These are phyloP conservation scores for Heteromormyrus szaboi DNA, from an alignment of 2,797 vertebrate genomes.

Conservation along the genomic window DNA sequence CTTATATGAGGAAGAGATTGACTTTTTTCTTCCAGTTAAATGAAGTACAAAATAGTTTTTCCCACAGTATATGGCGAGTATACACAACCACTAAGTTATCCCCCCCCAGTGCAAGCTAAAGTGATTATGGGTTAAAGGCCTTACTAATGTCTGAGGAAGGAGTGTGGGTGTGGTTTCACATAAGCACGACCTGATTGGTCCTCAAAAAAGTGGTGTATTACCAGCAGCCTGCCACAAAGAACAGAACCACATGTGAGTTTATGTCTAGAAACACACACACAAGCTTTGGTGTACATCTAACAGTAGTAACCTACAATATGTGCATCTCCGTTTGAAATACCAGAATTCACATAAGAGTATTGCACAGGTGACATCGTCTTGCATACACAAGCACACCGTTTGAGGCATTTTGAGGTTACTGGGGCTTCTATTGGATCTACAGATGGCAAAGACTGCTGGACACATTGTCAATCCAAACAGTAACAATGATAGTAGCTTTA, in stretches of 20 bases:
- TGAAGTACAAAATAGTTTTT: slow-evolving; percentile 4
- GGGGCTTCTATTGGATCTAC: neutral
- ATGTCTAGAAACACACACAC: slow-evolving; percentile 1
- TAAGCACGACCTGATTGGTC: neutral
- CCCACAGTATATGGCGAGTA: slow-evolving; percentile 10
- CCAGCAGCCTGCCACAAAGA: neutral
- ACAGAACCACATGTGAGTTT: neutral
- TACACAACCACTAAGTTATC: neutral
- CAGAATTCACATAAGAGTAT: slow-evolving; percentile 15
- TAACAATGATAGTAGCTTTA: neutral
- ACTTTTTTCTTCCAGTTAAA: neutral
- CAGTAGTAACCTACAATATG: neutral
- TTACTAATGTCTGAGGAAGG: neutral
- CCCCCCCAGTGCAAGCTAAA: neutral
- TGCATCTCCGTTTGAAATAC: slow-evolving; percentile 13
- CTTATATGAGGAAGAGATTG: neutral
- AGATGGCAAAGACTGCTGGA: neutral
- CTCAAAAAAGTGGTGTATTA: neutral
- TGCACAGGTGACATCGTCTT: slow-evolving; percentile 10
- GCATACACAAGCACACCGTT: neutral
- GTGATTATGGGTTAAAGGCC: neutral
- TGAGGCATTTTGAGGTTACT: slow-evolving; percentile 1
- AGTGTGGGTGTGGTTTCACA: neutral
- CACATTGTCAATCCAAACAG: neutral
- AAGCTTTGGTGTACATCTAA: neutral